Conservation (phyloP, 2,888 invertebrate species). For the Bibio marci region DNA sequence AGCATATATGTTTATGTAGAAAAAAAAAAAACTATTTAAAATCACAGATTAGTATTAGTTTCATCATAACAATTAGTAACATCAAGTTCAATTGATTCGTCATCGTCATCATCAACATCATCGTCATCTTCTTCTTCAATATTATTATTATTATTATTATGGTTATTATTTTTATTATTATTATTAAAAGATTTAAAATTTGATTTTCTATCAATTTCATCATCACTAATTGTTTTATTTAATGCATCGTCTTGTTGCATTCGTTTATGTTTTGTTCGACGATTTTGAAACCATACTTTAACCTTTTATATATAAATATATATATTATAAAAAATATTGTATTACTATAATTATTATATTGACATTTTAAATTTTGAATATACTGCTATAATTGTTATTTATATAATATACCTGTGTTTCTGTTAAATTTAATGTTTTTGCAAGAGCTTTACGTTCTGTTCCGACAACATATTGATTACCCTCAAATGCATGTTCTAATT, state of each 20-base stretch:
- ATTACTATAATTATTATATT: no score
- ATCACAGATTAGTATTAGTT: no score
- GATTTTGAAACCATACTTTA: slow-evolving; percentile 89
- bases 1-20: no score
- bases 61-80: no score
- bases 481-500: slow-evolving; percentile 88
- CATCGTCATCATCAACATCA: slow-evolving; percentile 17
- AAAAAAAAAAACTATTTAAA: no score
- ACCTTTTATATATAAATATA: no score
- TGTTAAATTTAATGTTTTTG: slow-evolving; percentile 71
- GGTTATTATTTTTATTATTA: background rate
- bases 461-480: slow-evolving; percentile 96
- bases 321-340: no score
- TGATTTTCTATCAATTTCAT: no score
- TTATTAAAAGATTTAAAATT: background rate
- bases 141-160: background rate
- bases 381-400: no score
- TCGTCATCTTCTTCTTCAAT: slow-evolving; percentile 3
- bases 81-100: background rate
- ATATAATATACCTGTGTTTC: slow-evolving; percentile 87
- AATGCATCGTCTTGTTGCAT: slow-evolving; percentile 66
- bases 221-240: slow-evolving; percentile 17
- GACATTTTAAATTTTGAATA: no score
- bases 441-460: slow-evolving; percentile 84
- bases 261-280: slow-evolving; percentile 79